Conservation (phyloP, 2,113 vertebrate genomes). For the Myrmecophaga tridactyla region DNA sequence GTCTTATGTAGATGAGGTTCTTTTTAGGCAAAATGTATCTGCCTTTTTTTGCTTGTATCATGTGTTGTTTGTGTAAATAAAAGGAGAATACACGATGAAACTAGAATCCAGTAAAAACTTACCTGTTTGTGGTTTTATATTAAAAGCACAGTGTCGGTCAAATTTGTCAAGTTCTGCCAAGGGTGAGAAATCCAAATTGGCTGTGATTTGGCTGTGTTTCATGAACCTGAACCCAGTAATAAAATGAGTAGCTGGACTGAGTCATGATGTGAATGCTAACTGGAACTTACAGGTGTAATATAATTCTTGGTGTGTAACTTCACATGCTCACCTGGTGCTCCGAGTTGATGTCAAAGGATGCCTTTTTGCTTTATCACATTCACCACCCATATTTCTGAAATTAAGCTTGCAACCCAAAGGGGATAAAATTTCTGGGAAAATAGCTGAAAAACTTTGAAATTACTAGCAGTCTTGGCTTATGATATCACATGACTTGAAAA, state of each 20-base stretch:
- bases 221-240: not conserved
- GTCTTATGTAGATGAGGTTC: not conserved
- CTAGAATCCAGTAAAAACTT: not conserved
- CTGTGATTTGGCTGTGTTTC: not conserved
- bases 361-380: not conserved
- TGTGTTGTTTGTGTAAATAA: slow-evolving; percentile 8
- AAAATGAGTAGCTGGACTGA: not conserved
- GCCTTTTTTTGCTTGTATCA: not conserved
- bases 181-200: not conserved
- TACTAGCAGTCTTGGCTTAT: not conserved
- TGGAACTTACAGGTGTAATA: not conserved
- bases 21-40: slow-evolving; percentile 20
- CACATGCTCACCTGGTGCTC: not conserved
- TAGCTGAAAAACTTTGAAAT: not conserved
- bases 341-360: not conserved
- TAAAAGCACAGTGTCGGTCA: not conserved
- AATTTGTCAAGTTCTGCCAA: slow-evolving; percentile 9
- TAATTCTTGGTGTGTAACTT: not conserved
- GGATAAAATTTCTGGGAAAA: slow-evolving; percentile 19
- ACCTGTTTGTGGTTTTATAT: slow-evolving; percentile 36
- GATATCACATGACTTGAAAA: not conserved
- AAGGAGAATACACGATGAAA: slow-evolving; percentile 19
- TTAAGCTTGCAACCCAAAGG: not conserved
- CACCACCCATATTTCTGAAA: slow-evolving; percentile 1
- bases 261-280: not conserved